phyloP scores from a whole-genome alignment of 2,888 invertebrate genomes.

The Coleophora deauratella region DNA sequence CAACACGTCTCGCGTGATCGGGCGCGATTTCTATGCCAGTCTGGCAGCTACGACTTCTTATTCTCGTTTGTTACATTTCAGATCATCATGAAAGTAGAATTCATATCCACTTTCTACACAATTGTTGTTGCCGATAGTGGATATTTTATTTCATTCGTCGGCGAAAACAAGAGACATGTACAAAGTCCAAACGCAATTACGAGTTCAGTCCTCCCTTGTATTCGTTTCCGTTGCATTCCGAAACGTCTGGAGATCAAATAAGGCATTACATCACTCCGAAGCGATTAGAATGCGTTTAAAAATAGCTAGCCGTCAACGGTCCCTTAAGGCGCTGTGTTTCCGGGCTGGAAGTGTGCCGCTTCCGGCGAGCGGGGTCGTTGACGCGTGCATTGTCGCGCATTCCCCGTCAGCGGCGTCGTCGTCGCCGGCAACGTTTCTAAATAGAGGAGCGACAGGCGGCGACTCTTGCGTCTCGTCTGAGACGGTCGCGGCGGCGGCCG shows the following conservation, averaged over 20 bases:
- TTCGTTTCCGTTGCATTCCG: too few relatives aligned
- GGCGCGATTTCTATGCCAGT: slow-evolving; percentile 16
- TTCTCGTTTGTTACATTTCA: too few relatives aligned
- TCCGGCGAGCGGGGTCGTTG: slow-evolving; percentile 70
- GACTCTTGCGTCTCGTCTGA: slow-evolving; percentile 11
- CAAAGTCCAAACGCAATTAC: too few relatives aligned
- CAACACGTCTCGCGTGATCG: slow-evolving; percentile 22
- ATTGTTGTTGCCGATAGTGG: too few relatives aligned
- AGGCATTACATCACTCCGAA: slow-evolving; percentile 14
- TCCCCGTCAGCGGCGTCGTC: slow-evolving; percentile 56
- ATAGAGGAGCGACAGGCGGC: slow-evolving; percentile 40
- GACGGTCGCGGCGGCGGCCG: slow-evolving; percentile 64
- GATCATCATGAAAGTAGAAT: too few relatives aligned
- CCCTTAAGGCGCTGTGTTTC: slow-evolving; percentile 71
- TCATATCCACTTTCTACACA: too few relatives aligned
- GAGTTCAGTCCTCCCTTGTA: too few relatives aligned
- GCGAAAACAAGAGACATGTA: too few relatives aligned
- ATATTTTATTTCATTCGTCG: too few relatives aligned
- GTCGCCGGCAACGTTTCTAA: slow-evolving; percentile 64
- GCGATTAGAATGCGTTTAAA: slow-evolving; percentile 35
- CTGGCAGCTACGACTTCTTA: too few relatives aligned
- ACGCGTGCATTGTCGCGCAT: slow-evolving; percentile 66
- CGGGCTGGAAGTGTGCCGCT: slow-evolving; percentile 73
- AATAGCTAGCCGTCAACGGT: slow-evolving; percentile 49
- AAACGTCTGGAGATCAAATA: too few relatives aligned